Percentiles rank a stretch among this genome's conserved stretches.
Conservation (phyloP, 2,888 invertebrate species). For the Prosopocoilus inquinatus region DNA sequence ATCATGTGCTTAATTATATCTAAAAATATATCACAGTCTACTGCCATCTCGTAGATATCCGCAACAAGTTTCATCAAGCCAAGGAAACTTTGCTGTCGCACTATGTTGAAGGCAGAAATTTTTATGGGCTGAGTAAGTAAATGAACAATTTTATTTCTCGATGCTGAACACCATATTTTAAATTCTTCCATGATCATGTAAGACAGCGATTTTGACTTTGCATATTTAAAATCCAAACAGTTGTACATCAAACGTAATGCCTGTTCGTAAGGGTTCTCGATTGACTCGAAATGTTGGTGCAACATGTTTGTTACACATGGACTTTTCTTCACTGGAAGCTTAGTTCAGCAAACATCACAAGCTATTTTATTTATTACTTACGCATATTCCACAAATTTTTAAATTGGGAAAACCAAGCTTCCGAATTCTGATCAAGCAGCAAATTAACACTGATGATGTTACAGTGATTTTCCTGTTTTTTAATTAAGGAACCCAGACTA, state of each 20-base stretch:
- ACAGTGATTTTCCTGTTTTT: slow-evolving; percentile 9
- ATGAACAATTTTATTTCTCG: slow-evolving; percentile 50
- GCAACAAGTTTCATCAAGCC: slow-evolving; percentile 63
- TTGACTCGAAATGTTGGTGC: slow-evolving; percentile 40
- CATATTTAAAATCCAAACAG: slow-evolving; percentile 61
- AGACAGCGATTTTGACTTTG: slow-evolving; percentile 62
- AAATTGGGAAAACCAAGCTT: slow-evolving; percentile 23
- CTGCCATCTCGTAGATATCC: slow-evolving; percentile 61
- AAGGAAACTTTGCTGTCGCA: slow-evolving; percentile 65
- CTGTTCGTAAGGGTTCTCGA: slow-evolving; percentile 60
- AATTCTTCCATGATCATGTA: slow-evolving; percentile 64
- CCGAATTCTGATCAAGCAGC: slow-evolving; percentile 17
- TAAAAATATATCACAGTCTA: slow-evolving; percentile 62
- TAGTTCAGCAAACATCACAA: neutral
- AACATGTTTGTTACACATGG: slow-evolving; percentile 44
- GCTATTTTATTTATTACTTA: slow-evolving; percentile 17
- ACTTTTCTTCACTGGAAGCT: slow-evolving; percentile 46
- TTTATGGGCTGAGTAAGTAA: slow-evolving; percentile 59
- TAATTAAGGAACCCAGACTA: neutral
- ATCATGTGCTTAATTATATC: slow-evolving; percentile 61
- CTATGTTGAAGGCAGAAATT: slow-evolving; percentile 70
- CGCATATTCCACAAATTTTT: slow-evolving; percentile 25
- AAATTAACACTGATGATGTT: slow-evolving; percentile 22
- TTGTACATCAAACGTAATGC: slow-evolving; percentile 60
- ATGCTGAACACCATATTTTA: slow-evolving; percentile 52